These are phyloP conservation scores for Catalaphyllia jardinei DNA, from an alignment of 64 coral and sea anemone genomes.

Conservation along the genomic window DNA sequence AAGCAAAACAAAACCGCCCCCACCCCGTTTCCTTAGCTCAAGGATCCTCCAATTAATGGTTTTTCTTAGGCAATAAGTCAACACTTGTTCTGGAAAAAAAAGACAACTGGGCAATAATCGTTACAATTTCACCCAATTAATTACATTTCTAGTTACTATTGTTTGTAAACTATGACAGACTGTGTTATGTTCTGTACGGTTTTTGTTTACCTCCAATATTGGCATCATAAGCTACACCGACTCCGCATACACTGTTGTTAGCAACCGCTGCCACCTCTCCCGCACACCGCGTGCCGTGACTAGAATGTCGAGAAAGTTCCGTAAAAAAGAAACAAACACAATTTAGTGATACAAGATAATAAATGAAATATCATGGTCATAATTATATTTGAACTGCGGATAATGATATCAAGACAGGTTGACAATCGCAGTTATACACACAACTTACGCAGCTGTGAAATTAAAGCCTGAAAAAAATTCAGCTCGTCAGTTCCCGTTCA, in stretches of 20 bases:
- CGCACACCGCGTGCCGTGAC: slow-evolving; percentile 92
- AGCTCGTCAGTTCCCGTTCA: no score
- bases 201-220: slow-evolving; percentile 83
- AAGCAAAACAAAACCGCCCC: no score
- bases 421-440: no score
- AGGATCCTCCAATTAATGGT: no score
- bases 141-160: not conserved
- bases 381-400: no score
- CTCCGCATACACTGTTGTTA: slow-evolving; percentile 93
- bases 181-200: not conserved
- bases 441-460: no score
- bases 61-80: not conserved
- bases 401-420: no score
- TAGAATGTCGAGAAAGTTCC: not conserved
- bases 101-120: not conserved
- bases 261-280: slow-evolving; percentile 89
- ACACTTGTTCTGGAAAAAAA: not conserved
- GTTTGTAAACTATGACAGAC: not conserved
- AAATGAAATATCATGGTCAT: no score
- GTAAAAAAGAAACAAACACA: not conserved
- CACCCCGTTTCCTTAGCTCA: no score
- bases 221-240: slow-evolving; percentile 92
- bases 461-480: no score
- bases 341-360: no score
- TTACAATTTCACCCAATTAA: no score